Conservation (phyloP, 2,113 vertebrate species). For the Festucalex cinctus region DNA sequence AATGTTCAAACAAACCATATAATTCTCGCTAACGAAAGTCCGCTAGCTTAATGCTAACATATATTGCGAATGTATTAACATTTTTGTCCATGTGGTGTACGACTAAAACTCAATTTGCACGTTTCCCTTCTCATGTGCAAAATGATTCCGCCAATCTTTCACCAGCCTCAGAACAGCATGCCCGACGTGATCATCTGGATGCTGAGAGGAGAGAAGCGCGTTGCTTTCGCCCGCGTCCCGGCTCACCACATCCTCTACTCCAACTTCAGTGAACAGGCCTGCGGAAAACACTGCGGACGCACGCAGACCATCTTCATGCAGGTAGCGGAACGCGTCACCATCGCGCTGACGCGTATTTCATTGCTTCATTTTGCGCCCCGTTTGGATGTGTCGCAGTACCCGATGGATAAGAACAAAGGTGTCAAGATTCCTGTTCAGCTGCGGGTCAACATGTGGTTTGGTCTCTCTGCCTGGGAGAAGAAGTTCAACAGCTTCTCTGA, state of each 20-base stretch:
- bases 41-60: too few species aligned
- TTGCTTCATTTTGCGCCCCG: not conserved
- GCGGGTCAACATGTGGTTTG: constrained; percentile 92
- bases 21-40: too few species aligned
- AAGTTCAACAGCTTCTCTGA: constrained; percentile 88
- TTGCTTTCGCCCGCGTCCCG: constrained; percentile 87
- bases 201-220: constrained; percentile 88
- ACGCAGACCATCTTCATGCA: constrained; percentile 89
- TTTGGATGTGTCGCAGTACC: constrained; percentile 75
- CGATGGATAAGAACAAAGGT: constrained; percentile 84
- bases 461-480: constrained; percentile 84
- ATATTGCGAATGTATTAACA: too few species aligned
- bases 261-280: constrained; percentile 75
- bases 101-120: not conserved
- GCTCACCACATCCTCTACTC: constrained; percentile 87
- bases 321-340: constrained; percentile 65
- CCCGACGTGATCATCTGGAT: constrained; percentile 98
- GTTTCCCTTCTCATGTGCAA: not conserved
- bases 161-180: constrained; percentile 93
- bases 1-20: too few species aligned
- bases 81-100: not conserved
- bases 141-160: not conserved
- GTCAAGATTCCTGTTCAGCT: constrained; percentile 84
- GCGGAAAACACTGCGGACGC: constrained; percentile 87
- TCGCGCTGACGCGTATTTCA: not conserved